Evolutionary conservation across 2,888 invertebrate species (phyloP), one percentile per base, ranked within the genome.

Genomic region (Callosobruchus maculatus): DNA sequence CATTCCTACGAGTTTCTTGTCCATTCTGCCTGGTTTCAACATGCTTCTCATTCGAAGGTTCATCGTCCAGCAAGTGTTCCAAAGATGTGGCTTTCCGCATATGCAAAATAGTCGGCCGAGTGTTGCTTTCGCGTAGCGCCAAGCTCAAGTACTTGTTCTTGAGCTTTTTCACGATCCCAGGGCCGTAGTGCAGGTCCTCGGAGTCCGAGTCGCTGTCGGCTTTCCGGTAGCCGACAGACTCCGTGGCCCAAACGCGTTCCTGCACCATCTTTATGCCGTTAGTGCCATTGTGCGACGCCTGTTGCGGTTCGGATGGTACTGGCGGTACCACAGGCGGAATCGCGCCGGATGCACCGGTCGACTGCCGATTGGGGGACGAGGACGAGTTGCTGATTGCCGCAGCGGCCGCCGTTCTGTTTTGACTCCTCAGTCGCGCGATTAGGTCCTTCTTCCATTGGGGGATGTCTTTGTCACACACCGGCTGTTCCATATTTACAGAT

Each of bases 101-200:
- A 72, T 88, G 88, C 77, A 90, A 88, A 77, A 95, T 91, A 20
- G 93, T 91, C 7, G 92, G 92, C 3, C 94, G 90, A 74, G 87
- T 87, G 79, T 86, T 88, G 80, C 90, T 91, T 68, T 91, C 91
- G n/a, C 95, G 90, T 77, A 96, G 88, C 13, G 96, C 95, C 79
- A 96, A 90, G 86, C 94, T 95, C 78, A 97, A 90, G 86, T 96
- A 97, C 84, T 95, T 93, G 84, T 95, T 94, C 85, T 95, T 93
- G 80, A 97, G 90, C 82, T 94, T 94, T 84, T 94, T 95, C 67
- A 97, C 97, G 84, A 97, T 96, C 74, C 97, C 96, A 72, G 97
- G 97, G 0, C 97, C 97, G 88, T 97, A 96, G 84, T 94, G 93
- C 74, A 96, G 88, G 85, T 96, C 96, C 87, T 95, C 95, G 80